These are phyloP conservation scores for Hetaerina titia DNA, from an alignment of 2,888 invertebrate species.

Conservation along the genomic window DNA sequence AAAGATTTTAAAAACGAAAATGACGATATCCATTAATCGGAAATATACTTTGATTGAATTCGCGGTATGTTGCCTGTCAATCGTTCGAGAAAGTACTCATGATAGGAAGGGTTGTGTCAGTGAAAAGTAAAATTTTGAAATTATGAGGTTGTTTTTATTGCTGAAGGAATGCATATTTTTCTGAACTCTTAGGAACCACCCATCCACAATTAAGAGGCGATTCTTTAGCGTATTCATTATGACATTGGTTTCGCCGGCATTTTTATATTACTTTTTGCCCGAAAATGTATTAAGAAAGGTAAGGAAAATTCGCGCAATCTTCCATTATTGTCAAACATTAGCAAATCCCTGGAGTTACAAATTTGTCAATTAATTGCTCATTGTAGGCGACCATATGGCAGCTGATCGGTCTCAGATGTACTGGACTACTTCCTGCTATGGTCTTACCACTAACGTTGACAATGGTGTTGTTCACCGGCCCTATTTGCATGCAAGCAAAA, in stretches of 20 bases:
- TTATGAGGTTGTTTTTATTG: not conserved
- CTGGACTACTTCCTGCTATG: conserved; percentile 86
- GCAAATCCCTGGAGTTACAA: conserved; percentile 39
- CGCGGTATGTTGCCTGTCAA: not conserved
- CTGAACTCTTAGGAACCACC: conserved; percentile 87
- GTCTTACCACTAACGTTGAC: conserved; percentile 88
- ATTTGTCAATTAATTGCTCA: conserved; percentile 63
- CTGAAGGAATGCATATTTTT: conserved; percentile 67
- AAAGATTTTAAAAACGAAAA: conserved; percentile 41
- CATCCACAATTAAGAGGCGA: conserved; percentile 90
- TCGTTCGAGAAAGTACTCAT: not conserved
- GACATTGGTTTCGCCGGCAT: conserved; percentile 88
- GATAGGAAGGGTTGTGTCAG: not conserved
- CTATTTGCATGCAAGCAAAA: conserved; percentile 85
- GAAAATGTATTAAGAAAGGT: conserved; percentile 82
- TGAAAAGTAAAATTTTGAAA: not conserved
- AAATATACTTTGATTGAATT: not conserved
- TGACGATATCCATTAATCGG: not conserved
- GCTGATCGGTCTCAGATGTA: conserved; percentile 86
- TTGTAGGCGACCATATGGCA: conserved; percentile 83
- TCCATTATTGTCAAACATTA: conserved; percentile 65
- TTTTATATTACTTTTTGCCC: conserved; percentile 86
- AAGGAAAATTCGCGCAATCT: conserved; percentile 70
- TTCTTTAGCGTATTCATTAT: conserved; percentile 92
- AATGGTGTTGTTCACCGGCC: conserved; percentile 90